These are phyloP conservation scores for Medauroidea extradentata DNA, from an alignment of 1,140 invertebrate species.

Conservation along the genomic window DNA sequence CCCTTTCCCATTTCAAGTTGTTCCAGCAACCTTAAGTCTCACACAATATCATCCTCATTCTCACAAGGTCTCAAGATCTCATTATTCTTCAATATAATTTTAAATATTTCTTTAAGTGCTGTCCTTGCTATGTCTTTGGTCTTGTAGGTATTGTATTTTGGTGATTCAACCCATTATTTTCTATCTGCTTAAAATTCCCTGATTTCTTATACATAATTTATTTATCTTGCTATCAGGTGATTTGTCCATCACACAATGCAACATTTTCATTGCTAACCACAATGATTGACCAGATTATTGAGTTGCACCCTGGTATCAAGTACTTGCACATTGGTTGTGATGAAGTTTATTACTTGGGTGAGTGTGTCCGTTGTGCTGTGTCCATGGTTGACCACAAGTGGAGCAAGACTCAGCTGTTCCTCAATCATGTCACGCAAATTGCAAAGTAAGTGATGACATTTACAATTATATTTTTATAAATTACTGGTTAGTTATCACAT, in stretches of 20 bases:
- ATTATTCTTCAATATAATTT: too few relatives aligned
- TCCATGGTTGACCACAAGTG: conserved; percentile 39
- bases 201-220: neutral
- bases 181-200: too few relatives aligned
- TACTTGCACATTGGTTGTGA: conserved; percentile 41
- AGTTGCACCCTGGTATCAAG: conserved; percentile 32
- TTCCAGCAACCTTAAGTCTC: too few relatives aligned
- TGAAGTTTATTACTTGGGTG: conserved; percentile 45
- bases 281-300: conserved; percentile 48
- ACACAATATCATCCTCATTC: too few relatives aligned
- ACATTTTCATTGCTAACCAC: conserved; percentile 46
- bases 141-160: too few relatives aligned
- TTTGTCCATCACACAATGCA: conserved; percentile 45
- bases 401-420: conserved; percentile 44
- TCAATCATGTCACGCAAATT: conserved; percentile 46
- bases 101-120: too few relatives aligned
- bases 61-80: too few relatives aligned
- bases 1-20: too few relatives aligned
- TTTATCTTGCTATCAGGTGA: conserved; percentile 30
- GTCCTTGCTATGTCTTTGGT: too few relatives aligned
- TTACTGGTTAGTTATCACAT: too few relatives aligned
- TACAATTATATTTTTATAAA: too few relatives aligned
- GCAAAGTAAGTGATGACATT: conserved; percentile 40
- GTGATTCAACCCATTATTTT: too few relatives aligned
- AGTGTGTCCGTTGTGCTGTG: conserved; percentile 42